Conservation (phyloP, 2,113 vertebrate genomes). For the Camelus bactrianus region DNA sequence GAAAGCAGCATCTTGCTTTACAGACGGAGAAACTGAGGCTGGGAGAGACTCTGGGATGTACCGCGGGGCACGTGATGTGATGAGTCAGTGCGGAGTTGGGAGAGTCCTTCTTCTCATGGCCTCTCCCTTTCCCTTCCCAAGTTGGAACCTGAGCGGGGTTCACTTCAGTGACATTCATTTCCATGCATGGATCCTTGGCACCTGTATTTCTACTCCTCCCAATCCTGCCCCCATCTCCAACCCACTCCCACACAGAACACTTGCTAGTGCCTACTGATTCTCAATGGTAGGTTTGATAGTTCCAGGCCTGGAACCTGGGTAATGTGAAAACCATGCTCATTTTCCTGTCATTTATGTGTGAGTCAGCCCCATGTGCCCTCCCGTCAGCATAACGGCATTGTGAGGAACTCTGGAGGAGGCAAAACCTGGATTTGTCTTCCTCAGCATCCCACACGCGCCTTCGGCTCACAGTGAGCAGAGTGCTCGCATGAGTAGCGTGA, state of each 20-base stretch:
- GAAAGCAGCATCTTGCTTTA: background rate
- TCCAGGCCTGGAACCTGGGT: background rate
- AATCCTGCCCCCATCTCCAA: background rate
- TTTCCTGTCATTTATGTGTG: background rate
- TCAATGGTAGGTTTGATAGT: background rate
- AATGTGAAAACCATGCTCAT: background rate
- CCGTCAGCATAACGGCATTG: background rate
- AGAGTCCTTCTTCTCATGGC: background rate
- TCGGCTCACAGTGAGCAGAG: background rate
- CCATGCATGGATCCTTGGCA: background rate
- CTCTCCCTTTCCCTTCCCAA: background rate
- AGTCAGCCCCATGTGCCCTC: background rate
- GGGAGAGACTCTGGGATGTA: background rate
- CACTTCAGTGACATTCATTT: background rate
- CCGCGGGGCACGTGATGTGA: accelerated
- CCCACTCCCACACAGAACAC: background rate
- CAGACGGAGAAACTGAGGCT: constrained; percentile 46
- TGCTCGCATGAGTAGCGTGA: background rate
- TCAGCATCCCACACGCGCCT: background rate
- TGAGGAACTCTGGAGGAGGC: background rate
- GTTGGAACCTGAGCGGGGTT: background rate
- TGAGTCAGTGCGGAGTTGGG: background rate
- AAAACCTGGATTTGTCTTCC: background rate
- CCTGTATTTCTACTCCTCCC: background rate
- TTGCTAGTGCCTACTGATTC: background rate